phyloP scores from a whole-genome alignment of 2,888 invertebrate genomes.

The Hemaris fuciformis region DNA sequence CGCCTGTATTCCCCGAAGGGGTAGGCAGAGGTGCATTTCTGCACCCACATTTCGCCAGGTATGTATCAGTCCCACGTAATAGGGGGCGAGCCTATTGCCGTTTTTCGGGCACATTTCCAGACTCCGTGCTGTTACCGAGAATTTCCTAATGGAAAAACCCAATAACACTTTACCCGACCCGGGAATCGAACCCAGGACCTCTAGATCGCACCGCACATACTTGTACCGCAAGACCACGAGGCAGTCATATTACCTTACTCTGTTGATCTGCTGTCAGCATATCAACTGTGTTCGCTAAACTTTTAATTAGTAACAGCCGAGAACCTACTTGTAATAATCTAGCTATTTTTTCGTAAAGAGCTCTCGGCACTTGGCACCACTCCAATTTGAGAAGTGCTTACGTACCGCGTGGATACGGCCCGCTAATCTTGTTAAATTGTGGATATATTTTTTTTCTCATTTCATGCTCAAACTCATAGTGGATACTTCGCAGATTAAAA shows the following conservation, averaged over 20 bases:
- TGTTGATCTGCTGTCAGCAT: not conserved
- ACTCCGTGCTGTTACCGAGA: too few relatives aligned
- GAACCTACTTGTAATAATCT: slow-evolving; percentile 5
- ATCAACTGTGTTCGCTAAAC: not conserved
- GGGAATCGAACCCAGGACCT: too few relatives aligned
- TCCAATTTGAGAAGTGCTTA: slow-evolving; percentile 10
- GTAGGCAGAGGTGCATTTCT: too few relatives aligned
- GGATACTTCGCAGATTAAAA: not conserved
- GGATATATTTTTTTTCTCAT: not conserved
- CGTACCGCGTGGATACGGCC: not conserved
- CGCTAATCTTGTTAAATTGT: slow-evolving; percentile 10
- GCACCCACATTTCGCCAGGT: too few relatives aligned
- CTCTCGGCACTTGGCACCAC: not conserved
- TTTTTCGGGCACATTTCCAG: too few relatives aligned
- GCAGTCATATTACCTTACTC: not conserved
- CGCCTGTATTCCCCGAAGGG: too few relatives aligned
- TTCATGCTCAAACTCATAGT: not conserved
- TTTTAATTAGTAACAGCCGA: slow-evolving; percentile 9
- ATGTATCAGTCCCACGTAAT: too few relatives aligned
- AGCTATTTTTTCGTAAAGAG: slow-evolving; percentile 1
- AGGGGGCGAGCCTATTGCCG: too few relatives aligned
- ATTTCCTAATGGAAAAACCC: too few relatives aligned
- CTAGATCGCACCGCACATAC: too few relatives aligned
- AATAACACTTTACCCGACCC: too few relatives aligned
- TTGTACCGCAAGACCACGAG: too few relatives aligned